Evolutionary conservation across 2,888 invertebrate species (phyloP), one percentile per base, ranked within the genome.

Genomic region (Tachina lurida): DNA sequence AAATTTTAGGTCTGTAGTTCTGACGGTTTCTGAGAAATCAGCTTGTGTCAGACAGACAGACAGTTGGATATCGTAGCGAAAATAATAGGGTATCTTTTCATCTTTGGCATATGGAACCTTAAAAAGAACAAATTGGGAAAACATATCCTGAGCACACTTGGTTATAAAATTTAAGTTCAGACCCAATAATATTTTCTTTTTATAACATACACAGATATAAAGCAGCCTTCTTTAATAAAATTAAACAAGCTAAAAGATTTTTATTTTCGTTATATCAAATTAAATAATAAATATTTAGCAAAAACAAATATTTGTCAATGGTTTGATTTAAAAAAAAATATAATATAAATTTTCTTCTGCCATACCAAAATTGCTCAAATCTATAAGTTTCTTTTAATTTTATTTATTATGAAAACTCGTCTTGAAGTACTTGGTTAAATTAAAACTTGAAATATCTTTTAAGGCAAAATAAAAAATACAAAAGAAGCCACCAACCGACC

Each of bases 231-330:
- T 67, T 39, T 67, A 52, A 19, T 41, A 70, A 54, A 56, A 19
- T 9, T 17, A 70, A 52, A 52, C 17, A 49, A 56, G 19, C 2
- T 17, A 3, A 41, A 56, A 19, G n/a, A 31, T 39, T 17, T n/a
- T n/a, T 13, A 56, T 22, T 22, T 56, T 19, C 54, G 22, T 67
- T 49, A n/a, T 31, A 10, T 5, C 10, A 45, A 56, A 45, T 43
- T 58, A 45, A 15, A 19, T 49, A 62, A 62, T 49, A 62, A 62
- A 49, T 71, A 45, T 71, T 70, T 45, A 15, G 2, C 31, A 22
- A n/a, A 19, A 31, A 31, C 31, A 56, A 58, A 71, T 73, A 74
- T 52, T 63, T 74, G 10, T n/a, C 12, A 49, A 52, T 12, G 41
- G 22, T 52, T 49, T 17, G 22, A 22, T 43, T 70, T 17, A 52